Base-by-base conservation (phyloP, 2,888 invertebrate genomes). In the Carabus problematicus region DNA sequence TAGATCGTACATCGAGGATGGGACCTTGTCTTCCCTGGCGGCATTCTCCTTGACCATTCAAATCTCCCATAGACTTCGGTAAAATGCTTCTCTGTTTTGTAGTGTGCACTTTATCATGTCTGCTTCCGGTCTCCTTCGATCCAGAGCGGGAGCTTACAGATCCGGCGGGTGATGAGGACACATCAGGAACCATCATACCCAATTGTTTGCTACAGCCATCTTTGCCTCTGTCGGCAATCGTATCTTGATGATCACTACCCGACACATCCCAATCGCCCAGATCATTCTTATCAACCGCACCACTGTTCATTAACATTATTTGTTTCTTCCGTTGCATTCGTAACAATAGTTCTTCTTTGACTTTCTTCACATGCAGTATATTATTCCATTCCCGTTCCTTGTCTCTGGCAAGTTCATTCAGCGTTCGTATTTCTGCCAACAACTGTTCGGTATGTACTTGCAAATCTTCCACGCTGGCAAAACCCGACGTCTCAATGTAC, bases 351-450 rank as follows among this genome's bases (percentile, higher is more conserved):
- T 94, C 94, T 77, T 94, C 93, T 82, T 95, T 94, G 3, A 94
- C 86, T 79, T 93, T 93, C 78, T 92, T 92, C 73, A 93, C 83
- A 76, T 92, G 90, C 11, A 94, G 80, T 64, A 95, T 89, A 70
- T 91, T 90, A 79, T 94, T 93, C 91, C 93, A 93, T 80, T 95
- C 94, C 75, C 89, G 87, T 82, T 95, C 95, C 79, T 94, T 94
- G 76, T 90, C 88, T 75, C 88, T 87, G 0, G 93, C 90, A 61
- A 93, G 82, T 75, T 90, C 91, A 72, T 90, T 85, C 70, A 94
- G 81, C 0, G 90, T 89, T 75, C 90, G 85, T 71, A 92, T 88
- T 78, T 91, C 90, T 0, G 85, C 81, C 1, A 88, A 81, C 6
- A 91, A 82, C 75, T 89, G 88, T 75, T 89, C 88, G 1, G 88